Evolutionary conservation across 2,797 vertebrate genomes (phyloP), one percentile per base, ranked within the genome.

Genomic region (Myripristis jacobus): DNA sequence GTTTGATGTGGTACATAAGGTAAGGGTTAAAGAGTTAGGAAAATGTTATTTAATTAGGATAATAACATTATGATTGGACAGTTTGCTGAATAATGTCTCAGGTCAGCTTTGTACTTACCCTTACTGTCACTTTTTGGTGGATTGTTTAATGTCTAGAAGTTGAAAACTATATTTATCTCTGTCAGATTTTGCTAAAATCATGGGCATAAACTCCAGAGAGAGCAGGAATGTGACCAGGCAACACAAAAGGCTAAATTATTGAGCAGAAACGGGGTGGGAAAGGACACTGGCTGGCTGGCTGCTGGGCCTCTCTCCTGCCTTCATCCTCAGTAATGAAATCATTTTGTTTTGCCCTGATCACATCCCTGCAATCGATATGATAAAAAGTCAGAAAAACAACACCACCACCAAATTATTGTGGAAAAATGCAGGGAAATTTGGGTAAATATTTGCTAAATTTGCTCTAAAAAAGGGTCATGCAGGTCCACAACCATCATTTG

Each of bases 21-120:
- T 81, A 80, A 83, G 56, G 70, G 31, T 76, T 48, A 61, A 63
- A 67, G 51, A 16, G 16, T 61, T 73, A 12, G 43, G 29, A 13
- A 36, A 0, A 54, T 73, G 68, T 70, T 67, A 19, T 3, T 1
- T 58, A 62, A 68, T 80, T 77, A 57, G 11, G 11, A 46, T 44
- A 6, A 27, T 52, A 13, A 52, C 24, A 52, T 27, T 52, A 24
- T 52, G 11, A 52, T 52, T 52, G 2, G 19, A 29, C 24, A 12
- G 43, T 46, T 46, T 3, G 3, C 43, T 43, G 41, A 46, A 46
- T 46, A 6, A n/a, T 2, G 2, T 46, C 3, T n/a, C 18, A 16
- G n/a, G 4, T 5, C 43, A 46, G 18, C n/a, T 19, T 18, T 46
- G n/a, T 46, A 19, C n/a, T 46, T 46, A 4, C 6, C n/a, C n/a